Percentiles rank a stretch among this genome's conserved stretches.
These are phyloP conservation scores for Perizoma flavofasciatum DNA, from an alignment of 2,888 invertebrate species.

Conservation along the genomic window DNA sequence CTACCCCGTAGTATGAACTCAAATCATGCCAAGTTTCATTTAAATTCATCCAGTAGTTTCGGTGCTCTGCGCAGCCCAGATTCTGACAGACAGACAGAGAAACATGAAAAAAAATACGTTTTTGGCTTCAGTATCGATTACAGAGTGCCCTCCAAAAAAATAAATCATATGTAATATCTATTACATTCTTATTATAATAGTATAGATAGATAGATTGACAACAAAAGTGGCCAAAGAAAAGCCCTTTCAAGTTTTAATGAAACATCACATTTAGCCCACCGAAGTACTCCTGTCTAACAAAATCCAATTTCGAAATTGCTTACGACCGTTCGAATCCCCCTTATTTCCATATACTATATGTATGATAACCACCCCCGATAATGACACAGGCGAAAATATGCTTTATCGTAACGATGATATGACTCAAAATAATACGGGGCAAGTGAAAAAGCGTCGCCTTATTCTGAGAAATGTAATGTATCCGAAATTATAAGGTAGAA, in stretches of 20 bases:
- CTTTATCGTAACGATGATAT: slow-evolving; percentile 43
- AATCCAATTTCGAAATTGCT: slow-evolving; percentile 69
- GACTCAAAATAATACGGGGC: slow-evolving; percentile 42
- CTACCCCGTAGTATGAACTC: too few relatives aligned
- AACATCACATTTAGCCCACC: slow-evolving; percentile 43
- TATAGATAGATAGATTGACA: too few relatives aligned
- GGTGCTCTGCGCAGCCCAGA: too few relatives aligned
- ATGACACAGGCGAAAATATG: slow-evolving; percentile 42
- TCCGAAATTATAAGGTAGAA: slow-evolving; percentile 43
- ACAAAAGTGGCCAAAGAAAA: slow-evolving; percentile 20
- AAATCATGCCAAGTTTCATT: too few relatives aligned
- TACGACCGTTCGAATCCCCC: slow-evolving; percentile 59
- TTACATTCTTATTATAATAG: too few relatives aligned
- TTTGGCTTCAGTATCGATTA: too few relatives aligned
- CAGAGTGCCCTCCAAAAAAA: too few relatives aligned
- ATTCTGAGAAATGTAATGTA: slow-evolving; percentile 45
- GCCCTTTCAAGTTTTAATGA: slow-evolving; percentile 53
- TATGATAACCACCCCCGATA: slow-evolving; percentile 41
- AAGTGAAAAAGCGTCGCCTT: slow-evolving; percentile 42
- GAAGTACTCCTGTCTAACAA: slow-evolving; percentile 45
- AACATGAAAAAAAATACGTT: too few relatives aligned
- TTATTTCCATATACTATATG: slow-evolving; percentile 45
- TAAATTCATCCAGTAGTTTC: too few relatives aligned
- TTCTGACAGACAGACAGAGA: too few relatives aligned
- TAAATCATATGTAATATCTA: too few relatives aligned